These are phyloP conservation scores for Nycticryphes semicollaris DNA, from an alignment of 2,113 vertebrate species.

Conservation along the genomic window DNA sequence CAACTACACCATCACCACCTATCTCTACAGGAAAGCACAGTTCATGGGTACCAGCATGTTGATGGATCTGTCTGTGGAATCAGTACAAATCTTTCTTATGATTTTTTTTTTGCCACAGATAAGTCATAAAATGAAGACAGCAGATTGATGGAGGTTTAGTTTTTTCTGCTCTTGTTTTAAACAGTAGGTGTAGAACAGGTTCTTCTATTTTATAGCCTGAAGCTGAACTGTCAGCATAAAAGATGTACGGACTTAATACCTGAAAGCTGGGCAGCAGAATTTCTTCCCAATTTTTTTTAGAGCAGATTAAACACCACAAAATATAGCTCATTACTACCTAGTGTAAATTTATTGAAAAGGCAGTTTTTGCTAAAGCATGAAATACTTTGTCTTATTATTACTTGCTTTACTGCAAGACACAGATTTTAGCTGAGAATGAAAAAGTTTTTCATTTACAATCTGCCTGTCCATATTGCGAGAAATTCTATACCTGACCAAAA, in stretches of 20 bases:
- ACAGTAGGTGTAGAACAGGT: constrained; percentile 50
- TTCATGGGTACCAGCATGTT: neutral
- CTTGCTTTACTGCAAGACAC: neutral
- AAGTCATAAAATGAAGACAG: neutral
- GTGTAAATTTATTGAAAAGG: constrained; percentile 38
- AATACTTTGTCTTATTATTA: constrained; percentile 22
- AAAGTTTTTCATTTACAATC: neutral
- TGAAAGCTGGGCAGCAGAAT: constrained; percentile 19
- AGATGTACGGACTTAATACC: constrained; percentile 45
- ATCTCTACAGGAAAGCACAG: neutral
- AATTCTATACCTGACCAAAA: neutral
- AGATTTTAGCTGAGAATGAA: neutral
- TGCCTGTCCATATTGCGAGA: neutral
- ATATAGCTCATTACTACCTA: constrained; percentile 27
- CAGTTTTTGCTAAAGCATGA: constrained; percentile 23
- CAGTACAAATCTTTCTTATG: constrained; percentile 48
- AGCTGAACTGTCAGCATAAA: constrained; percentile 56
- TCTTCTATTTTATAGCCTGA: constrained; percentile 60
- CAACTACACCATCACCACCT: neutral
- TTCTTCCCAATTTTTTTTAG: neutral
- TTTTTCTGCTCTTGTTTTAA: constrained; percentile 36
- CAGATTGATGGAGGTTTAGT: constrained; percentile 39
- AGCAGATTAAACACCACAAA: neutral
- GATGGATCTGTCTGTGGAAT: constrained; percentile 28
- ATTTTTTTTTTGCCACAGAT: constrained; percentile 58